A percentile compares a stretch with the other conserved stretches of the same genome.
These are phyloP conservation scores for Entomyzon cyanotis DNA, from an alignment of 2,113 vertebrate species.

Conservation along the genomic window DNA sequence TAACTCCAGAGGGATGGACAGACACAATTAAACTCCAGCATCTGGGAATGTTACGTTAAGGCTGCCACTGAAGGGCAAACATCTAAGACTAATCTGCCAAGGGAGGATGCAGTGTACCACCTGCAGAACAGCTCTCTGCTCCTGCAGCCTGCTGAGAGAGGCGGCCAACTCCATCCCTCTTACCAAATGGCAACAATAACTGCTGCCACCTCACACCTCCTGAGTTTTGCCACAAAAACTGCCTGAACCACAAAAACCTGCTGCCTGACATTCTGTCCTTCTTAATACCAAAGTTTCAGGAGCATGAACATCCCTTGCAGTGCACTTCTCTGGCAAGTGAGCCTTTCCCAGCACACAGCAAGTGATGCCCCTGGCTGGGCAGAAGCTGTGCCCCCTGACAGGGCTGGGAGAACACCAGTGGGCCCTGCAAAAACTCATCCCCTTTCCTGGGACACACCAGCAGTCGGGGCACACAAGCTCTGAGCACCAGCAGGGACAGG, in stretches of 20 bases:
- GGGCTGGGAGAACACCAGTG: neutral
- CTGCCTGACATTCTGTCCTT: accelerated
- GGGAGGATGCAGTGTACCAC: neutral
- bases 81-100: neutral
- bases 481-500: neutral
- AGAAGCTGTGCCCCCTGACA: neutral
- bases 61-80: neutral
- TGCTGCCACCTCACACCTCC: neutral
- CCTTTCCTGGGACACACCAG: neutral
- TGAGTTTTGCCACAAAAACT: neutral
- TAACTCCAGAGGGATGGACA: neutral
- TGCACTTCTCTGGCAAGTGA: neutral
- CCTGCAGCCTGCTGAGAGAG: neutral
- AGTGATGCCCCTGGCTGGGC: accelerated
- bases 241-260: neutral
- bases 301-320: neutral
- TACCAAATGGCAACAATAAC: neutral
- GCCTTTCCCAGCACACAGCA: neutral
- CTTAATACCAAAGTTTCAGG: neutral
- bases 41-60: neutral
- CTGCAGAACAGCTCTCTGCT: neutral
- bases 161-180: neutral
- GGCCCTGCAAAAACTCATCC: neutral
- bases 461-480: neutral
- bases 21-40: neutral